phyloP scores from a whole-genome alignment of 35 echinoderm and acorn worm species.

The Eucidaris tribuloides region DNA sequence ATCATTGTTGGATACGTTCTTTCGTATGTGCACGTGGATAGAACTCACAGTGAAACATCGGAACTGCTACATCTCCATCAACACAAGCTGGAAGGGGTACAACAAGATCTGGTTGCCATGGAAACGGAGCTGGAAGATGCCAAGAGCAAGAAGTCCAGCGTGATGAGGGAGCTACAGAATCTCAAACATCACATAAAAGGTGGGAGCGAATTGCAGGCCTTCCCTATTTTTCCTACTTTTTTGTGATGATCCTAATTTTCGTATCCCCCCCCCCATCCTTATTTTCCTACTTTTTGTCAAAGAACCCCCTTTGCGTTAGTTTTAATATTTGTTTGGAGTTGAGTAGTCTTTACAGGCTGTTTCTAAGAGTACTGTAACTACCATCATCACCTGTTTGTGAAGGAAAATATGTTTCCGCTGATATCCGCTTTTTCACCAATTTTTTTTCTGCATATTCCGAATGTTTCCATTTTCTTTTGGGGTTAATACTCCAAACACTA shows the following conservation, averaged over 20 bases:
- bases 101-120: conserved; percentile 35
- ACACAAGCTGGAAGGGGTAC: conserved; percentile 46
- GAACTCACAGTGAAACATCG: neutral
- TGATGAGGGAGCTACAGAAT: conserved; percentile 51
- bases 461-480: too few species aligned
- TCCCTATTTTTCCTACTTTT: neutral
- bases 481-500: too few species aligned
- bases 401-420: too few species aligned
- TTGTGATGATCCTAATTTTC: too few species aligned
- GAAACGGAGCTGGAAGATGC: conserved; percentile 32
- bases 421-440: too few species aligned
- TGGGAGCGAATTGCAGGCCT: neutral
- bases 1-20: too few species aligned
- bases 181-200: conserved; percentile 84
- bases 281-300: too few species aligned
- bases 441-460: too few species aligned
- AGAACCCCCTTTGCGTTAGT: neutral
- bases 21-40: neutral
- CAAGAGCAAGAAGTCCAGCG: conserved; percentile 32
- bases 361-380: neutral
- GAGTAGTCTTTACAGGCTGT: neutral
- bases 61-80: conserved; percentile 14
- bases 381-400: too few species aligned
- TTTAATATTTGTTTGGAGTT: too few species aligned
- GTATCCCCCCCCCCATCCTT: neutral